Evolutionary conservation across 2,797 vertebrate species (phyloP), one percentile per base, ranked within the genome.

Genomic region (Eremophila alpestris): DNA sequence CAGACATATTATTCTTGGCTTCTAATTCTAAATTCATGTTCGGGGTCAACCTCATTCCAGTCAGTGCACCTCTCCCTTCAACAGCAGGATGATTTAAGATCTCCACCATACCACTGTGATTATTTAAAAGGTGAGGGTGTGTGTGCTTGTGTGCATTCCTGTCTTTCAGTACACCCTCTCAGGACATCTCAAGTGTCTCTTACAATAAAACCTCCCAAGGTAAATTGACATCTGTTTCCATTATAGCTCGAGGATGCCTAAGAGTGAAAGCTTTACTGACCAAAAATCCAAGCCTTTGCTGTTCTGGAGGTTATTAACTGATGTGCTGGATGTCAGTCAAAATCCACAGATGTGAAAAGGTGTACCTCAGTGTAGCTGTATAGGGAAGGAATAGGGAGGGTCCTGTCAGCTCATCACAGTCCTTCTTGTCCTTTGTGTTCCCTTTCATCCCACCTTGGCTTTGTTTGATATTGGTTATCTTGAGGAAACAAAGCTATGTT

Each of bases 1-100:
- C 55, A 76, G 87, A 85, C 78, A 45, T 69, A 82, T 88, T 89
- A 85, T 95, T 96, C 85, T 96, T 91, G 89, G 69, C 16, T 51
- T 90, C 83, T 89, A 60, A 78, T 93, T 95, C 55, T 76, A 58
- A 70, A 94, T 87, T 94, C 68, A 64, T 77, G 65, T 78, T 67
- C 60, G 69, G 69, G 59, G 91, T 93, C 69, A 93, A 54, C 38
- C 58, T 94, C 55, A 73, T 95, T 92, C 45, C 77, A 59, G 55
- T 80, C 87, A 93, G 81, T 69, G 83, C 83, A 58, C 63, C 70
- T 95, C 83, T 87, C 30, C 75, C 81, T 88, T 91, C 67, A 68
- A 49, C 69, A 90, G 45, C 74, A 84, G 80, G 83, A 73, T 1
- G 2, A 84, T 91, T 94, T 87, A 91, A 79, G 96, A 58, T 41